Evolutionary conservation across 2,888 invertebrate species (phyloP).

Genomic region (Himalopsyche tibetana): DNA sequence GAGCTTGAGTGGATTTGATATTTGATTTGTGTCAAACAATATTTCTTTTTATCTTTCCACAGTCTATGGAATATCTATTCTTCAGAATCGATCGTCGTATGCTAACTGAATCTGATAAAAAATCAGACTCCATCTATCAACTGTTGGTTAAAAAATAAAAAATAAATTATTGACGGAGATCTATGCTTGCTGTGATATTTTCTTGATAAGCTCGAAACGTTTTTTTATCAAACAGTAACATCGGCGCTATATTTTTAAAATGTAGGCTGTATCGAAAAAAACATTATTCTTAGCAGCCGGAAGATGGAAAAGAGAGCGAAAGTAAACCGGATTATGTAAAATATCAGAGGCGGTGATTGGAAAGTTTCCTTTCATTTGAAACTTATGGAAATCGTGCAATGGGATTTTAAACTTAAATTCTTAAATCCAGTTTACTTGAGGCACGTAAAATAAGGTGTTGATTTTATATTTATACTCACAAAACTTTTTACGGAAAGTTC

Average conservation of each 20-base stretch:
- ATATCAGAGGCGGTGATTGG: constrained; percentile 57
- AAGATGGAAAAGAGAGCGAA: constrained; percentile 46
- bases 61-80: too few relatives aligned
- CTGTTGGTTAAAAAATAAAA: too few relatives aligned
- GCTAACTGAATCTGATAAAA: too few relatives aligned
- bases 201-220: not conserved
- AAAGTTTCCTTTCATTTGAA: constrained; percentile 57
- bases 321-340: constrained; percentile 57
- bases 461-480: constrained; percentile 22
- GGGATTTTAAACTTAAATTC: constrained; percentile 46
- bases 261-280: constrained; percentile 17
- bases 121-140: too few relatives aligned
- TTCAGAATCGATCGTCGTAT: too few relatives aligned
- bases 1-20: too few relatives aligned
- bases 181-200: not conserved
- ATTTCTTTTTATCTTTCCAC: too few relatives aligned
- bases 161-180: too few relatives aligned
- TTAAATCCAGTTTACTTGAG: constrained; percentile 24
- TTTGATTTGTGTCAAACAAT: too few relatives aligned
- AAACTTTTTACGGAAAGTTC: not conserved
- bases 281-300: constrained; percentile 36
- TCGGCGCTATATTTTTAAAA: constrained; percentile 22
- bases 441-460: constrained; percentile 35
- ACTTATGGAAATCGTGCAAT: constrained; percentile 57
- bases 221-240: not conserved